Percentiles rank a stretch among this genome's conserved stretches.
Evolutionary conservation across 2,113 vertebrate species (phyloP).

Genomic region (Lophura nycthemera): DNA sequence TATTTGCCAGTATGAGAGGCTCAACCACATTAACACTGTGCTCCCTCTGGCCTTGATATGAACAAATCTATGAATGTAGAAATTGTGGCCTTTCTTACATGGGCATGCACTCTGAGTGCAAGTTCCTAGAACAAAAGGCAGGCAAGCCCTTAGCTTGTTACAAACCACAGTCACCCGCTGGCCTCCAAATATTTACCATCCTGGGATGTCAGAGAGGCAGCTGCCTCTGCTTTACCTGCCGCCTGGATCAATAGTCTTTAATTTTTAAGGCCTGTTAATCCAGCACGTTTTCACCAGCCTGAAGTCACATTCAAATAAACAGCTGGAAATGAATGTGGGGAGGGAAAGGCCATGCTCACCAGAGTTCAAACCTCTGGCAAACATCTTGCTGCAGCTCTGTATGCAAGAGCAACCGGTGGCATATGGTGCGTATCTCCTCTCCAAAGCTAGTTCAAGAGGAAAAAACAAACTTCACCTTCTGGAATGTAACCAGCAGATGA

Average conservation of each 20-base stretch:
- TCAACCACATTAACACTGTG: neutral
- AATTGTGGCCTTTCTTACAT: neutral
- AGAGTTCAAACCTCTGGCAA: slow-evolving; percentile 35
- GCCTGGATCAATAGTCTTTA: neutral
- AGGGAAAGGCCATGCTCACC: neutral
- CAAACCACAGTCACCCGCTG: neutral
- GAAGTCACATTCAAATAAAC: slow-evolving; percentile 51
- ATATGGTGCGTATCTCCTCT: slow-evolving; percentile 51
- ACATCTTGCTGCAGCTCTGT: slow-evolving; percentile 5
- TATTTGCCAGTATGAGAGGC: neutral
- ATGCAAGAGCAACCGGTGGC: neutral
- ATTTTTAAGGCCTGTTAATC: neutral
- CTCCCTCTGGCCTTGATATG: neutral
- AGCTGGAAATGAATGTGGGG: neutral
- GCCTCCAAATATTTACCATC: neutral
- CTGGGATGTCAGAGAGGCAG: neutral
- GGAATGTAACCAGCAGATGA: slow-evolving; percentile 52
- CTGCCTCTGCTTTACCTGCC: slow-evolving; percentile 11
- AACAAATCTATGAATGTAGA: neutral
- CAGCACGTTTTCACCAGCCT: slow-evolving; percentile 48
- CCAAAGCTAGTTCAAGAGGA: neutral
- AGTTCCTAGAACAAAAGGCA: neutral
- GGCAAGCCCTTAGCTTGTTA: neutral
- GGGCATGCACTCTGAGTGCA: neutral
- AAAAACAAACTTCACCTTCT: slow-evolving; percentile 65